Evolutionary conservation across 2,113 vertebrate species (phyloP).

Genomic region (Mesembrinibis cayennensis): DNA sequence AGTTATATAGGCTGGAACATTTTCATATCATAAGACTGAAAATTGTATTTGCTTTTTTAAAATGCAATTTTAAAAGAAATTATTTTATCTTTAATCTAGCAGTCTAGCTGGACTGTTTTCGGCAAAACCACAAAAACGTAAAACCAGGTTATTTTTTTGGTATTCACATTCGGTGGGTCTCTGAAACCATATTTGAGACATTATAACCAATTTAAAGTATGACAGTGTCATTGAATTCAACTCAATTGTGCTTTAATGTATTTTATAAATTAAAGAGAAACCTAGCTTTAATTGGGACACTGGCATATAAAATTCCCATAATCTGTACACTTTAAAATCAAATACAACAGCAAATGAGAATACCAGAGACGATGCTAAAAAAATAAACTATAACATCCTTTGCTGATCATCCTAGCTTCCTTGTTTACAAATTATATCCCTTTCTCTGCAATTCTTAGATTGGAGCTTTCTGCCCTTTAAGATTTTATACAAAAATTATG

Average conservation of each 20-base stretch:
- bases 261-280: not conserved
- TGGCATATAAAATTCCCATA: not conserved
- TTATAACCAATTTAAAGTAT: not conserved
- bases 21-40: conserved; percentile 21
- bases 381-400: not conserved
- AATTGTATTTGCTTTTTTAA: not conserved
- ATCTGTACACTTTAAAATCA: not conserved
- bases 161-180: not conserved
- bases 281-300: not conserved
- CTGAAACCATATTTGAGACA: not conserved
- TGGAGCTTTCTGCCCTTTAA: not conserved
- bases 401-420: not conserved
- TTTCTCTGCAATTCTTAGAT: not conserved
- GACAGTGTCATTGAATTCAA: not conserved
- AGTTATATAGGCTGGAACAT: conserved; percentile 25
- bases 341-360: not conserved
- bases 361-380: not conserved
- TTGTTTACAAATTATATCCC: not conserved
- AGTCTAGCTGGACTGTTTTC: not conserved
- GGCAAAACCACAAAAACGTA: not conserved
- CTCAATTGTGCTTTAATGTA: not conserved
- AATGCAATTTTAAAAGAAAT: not conserved
- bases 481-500: not conserved
- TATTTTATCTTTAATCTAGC: not conserved
- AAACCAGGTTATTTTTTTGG: not conserved